Percentiles rank a stretch among this genome's conserved stretches.
phyloP scores from a whole-genome alignment of 92 coral and sea anemone species.

The Ricordea florida region DNA sequence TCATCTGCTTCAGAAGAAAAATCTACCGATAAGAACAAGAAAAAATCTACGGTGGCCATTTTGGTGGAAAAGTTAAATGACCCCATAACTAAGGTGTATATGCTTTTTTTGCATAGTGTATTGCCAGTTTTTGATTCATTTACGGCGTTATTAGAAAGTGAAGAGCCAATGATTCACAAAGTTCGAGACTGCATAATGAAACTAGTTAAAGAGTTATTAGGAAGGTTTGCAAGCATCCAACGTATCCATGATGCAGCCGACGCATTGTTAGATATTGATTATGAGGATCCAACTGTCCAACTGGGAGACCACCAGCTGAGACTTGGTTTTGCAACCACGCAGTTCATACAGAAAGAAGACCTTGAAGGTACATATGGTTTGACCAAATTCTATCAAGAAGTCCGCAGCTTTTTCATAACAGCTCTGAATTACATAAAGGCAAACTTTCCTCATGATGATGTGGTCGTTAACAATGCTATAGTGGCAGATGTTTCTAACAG shows the following conservation, averaged over 20 bases:
- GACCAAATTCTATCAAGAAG: constrained; percentile 44
- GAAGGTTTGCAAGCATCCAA: constrained; percentile 40
- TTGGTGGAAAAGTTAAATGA: constrained; percentile 36
- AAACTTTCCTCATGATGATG: constrained; percentile 45
- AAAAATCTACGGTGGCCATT: constrained; percentile 33
- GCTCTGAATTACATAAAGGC: constrained; percentile 29
- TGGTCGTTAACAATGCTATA: constrained; percentile 49
- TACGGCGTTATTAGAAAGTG: constrained; percentile 54
- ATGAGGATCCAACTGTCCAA: constrained; percentile 40
- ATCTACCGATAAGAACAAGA: constrained; percentile 39
- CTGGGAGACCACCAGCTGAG: constrained; percentile 38
- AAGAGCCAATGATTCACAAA: constrained; percentile 59
- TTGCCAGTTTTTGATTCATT: constrained; percentile 46
- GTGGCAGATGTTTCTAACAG: constrained; percentile 31
- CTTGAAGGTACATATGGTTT: constrained; percentile 30
- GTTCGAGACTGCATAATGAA: constrained; percentile 40
- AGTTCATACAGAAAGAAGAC: constrained; percentile 26
- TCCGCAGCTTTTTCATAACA: constrained; percentile 40
- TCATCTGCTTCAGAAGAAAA: constrained; percentile 40
- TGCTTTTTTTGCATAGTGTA: constrained; percentile 59
- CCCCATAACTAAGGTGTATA: constrained; percentile 52
- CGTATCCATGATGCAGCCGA: constrained; percentile 44
- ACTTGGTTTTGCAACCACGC: constrained; percentile 49
- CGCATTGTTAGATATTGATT: constrained; percentile 27
- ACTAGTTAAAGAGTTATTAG: constrained; percentile 30